These are phyloP conservation scores for Sipha maydis DNA, from an alignment of 2,888 invertebrate species.

Conservation along the genomic window DNA sequence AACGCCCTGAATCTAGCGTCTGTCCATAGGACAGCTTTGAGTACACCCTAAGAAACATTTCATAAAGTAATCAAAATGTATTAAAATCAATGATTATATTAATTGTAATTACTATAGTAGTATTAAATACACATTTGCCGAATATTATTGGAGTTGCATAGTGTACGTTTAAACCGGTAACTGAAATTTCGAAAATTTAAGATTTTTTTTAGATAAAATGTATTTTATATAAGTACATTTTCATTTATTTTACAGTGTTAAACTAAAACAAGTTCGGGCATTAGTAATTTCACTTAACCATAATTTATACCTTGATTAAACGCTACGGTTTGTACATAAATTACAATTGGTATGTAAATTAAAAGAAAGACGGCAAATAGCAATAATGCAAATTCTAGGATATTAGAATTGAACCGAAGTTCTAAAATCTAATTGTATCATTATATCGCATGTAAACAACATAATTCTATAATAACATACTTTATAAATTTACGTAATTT, in stretches of 20 bases:
- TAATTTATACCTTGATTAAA: slow-evolving; percentile 77
- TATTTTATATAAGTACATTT: no score
- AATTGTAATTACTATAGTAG: slow-evolving; percentile 77
- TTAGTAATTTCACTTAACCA: background rate
- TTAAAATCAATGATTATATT: background rate
- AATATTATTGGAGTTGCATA: slow-evolving; percentile 82
- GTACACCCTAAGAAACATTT: slow-evolving; percentile 73
- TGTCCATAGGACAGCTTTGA: slow-evolving; percentile 85
- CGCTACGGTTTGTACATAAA: slow-evolving; percentile 88
- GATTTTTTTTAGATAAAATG: no score
- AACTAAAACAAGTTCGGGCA: background rate
- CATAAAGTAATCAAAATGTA: no score
- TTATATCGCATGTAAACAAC: no score
- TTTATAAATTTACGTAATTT: slow-evolving; percentile 81
- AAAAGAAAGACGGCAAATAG: slow-evolving; percentile 67
- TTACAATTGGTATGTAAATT: slow-evolving; percentile 83
- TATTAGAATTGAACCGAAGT: slow-evolving; percentile 65
- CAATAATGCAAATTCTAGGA: slow-evolving; percentile 64
- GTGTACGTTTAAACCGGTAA: slow-evolving; percentile 84
- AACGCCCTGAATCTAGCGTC: slow-evolving; percentile 80
- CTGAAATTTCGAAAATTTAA: slow-evolving; percentile 68
- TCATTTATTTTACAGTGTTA: no score
- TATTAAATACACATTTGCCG: slow-evolving; percentile 90
- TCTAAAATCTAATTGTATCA: slow-evolving; percentile 64
- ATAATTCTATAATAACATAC: slow-evolving; percentile 66